A percentile compares a stretch with the other conserved stretches of the same genome.
phyloP scores from a whole-genome alignment of 2,888 invertebrate genomes.

The Melinaea marsaeus region DNA sequence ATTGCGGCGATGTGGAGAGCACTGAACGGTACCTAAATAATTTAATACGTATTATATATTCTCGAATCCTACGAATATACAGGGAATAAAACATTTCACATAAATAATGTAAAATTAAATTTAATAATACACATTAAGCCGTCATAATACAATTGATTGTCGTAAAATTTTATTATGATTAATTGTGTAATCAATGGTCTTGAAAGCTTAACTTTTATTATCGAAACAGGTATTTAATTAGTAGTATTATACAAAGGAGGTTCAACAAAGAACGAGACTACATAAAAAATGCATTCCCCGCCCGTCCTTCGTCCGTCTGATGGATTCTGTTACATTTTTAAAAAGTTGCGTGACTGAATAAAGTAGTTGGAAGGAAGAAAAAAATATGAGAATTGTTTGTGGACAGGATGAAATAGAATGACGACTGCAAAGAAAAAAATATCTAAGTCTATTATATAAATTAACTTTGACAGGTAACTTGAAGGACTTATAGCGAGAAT shows the following conservation, averaged over 20 bases:
- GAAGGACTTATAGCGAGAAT: too few species aligned
- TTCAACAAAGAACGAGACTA: conserved; percentile 15
- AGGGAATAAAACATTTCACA: neutral
- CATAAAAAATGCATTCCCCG: conserved; percentile 12
- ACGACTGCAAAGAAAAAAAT: neutral
- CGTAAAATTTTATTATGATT: too few species aligned
- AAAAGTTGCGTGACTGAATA: conserved; percentile 18
- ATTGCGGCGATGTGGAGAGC: conserved; percentile 13
- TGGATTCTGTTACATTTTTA: conserved; percentile 16
- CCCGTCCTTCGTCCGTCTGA: conserved; percentile 8
- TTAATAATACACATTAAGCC: too few species aligned
- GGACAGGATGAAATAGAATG: conserved; percentile 18
- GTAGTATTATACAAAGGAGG: conserved; percentile 8
- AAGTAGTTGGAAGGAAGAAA: conserved; percentile 11
- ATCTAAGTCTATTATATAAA: too few species aligned
- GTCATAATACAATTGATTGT: too few species aligned
- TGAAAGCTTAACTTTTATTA: neutral
- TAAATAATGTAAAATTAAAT: conserved; percentile 3
- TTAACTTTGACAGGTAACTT: too few species aligned
- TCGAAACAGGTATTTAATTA: neutral
- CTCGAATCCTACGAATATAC: conserved; percentile 5
- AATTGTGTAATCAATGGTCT: too few species aligned
- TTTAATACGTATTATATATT: conserved; percentile 2
- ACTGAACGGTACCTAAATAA: conserved; percentile 8
- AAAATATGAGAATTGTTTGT: conserved; percentile 20